Evolutionary conservation across 2,113 vertebrate genomes (phyloP).

Genomic region (Protobothrops flavoviridis): DNA sequence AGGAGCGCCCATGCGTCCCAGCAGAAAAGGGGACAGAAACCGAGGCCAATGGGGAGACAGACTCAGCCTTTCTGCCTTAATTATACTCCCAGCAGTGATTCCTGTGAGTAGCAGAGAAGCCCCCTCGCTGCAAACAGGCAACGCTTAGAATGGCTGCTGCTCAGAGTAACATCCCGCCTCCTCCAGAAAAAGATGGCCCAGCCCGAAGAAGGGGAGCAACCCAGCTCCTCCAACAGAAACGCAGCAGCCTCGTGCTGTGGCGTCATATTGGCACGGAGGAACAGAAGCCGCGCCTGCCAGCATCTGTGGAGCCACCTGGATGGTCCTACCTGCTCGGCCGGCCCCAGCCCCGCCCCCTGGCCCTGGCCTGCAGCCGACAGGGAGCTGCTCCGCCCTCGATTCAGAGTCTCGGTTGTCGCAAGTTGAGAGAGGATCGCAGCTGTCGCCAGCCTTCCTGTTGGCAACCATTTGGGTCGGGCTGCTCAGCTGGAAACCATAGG

Average conservation of each 20-base stretch:
- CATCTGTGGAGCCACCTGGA: background rate
- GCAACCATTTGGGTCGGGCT: background rate
- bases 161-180: background rate
- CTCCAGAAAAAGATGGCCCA: background rate
- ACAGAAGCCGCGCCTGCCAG: background rate
- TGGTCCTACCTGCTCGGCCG: background rate
- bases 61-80: background rate
- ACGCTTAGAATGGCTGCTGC: background rate
- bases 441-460: background rate
- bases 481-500: background rate
- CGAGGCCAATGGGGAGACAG: background rate
- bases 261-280: background rate
- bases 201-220: background rate
- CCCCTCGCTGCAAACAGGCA: background rate
- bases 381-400: conserved; percentile 24
- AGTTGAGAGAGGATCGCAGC: conserved; percentile 50
- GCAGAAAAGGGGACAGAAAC: background rate
- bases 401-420: conserved; percentile 29
- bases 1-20: background rate
- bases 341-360: conserved; percentile 46
- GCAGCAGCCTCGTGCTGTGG: background rate
- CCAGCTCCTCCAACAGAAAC: background rate
- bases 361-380: background rate
- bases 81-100: background rate
- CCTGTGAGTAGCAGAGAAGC: background rate